These are phyloP conservation scores for Chrysolina americana DNA, from an alignment of 2,888 invertebrate species.

Conservation along the genomic window DNA sequence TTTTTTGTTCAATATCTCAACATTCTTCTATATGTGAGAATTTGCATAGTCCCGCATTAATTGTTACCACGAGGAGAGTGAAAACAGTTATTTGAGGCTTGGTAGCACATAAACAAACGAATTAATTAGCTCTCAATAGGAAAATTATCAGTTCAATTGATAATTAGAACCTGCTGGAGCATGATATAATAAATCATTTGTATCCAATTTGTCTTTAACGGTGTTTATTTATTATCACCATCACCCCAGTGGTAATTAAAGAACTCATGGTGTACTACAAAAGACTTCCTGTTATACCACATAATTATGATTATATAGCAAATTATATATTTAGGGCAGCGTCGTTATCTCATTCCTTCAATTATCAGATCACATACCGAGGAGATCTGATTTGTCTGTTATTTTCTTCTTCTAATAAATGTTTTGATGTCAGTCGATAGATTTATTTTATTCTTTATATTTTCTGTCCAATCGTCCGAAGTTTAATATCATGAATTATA, in stretches of 20 bases:
- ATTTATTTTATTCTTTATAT: too few relatives aligned
- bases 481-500: slow-evolving; percentile 22
- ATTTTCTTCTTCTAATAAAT: too few relatives aligned
- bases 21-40: not conserved
- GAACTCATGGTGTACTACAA: not conserved
- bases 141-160: slow-evolving; percentile 20
- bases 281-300: slow-evolving; percentile 8
- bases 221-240: not conserved
- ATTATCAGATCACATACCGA: not conserved
- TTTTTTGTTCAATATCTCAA: too few relatives aligned
- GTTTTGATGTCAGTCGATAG: not conserved
- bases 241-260: not conserved
- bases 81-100: not conserved
- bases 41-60: not conserved
- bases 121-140: slow-evolving; percentile 10
- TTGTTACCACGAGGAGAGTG: not conserved
- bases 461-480: not conserved
- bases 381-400: not conserved
- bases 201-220: slow-evolving; percentile 21
- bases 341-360: not conserved
- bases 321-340: not conserved
- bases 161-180: slow-evolving; percentile 22
- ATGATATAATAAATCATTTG: slow-evolving; percentile 2
- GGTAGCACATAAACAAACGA: slow-evolving; percentile 6
- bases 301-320: not conserved